phyloP scores from a whole-genome alignment of 2,888 invertebrate species.

The Leucoma salicis region DNA sequence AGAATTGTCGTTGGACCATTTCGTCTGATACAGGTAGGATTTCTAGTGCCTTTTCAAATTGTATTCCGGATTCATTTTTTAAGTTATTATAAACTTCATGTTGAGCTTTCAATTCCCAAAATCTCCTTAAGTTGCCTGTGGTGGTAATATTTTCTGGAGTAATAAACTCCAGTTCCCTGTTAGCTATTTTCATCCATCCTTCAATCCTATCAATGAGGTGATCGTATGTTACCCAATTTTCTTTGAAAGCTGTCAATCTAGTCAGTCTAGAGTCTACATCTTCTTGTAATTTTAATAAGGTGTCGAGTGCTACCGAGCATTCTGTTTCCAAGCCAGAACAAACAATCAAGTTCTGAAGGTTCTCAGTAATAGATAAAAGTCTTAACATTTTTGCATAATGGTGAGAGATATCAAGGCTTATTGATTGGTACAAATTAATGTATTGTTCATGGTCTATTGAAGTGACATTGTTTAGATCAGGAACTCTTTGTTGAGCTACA shows the following conservation, averaged over 20 bases:
- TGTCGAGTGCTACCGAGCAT: constrained; percentile 87
- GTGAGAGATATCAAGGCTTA: constrained; percentile 89
- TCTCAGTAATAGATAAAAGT: constrained; percentile 86
- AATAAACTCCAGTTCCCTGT: constrained; percentile 85
- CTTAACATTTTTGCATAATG: constrained; percentile 91
- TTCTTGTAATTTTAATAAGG: constrained; percentile 87
- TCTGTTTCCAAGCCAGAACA: constrained; percentile 89
- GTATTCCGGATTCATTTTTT: constrained; percentile 86
- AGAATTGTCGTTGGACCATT: constrained; percentile 89
- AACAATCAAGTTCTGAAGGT: constrained; percentile 87
- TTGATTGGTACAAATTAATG: constrained; percentile 90
- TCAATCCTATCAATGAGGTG: constrained; percentile 87
- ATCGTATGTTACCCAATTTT: constrained; percentile 90
- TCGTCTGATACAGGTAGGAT: constrained; percentile 93
- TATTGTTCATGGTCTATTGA: constrained; percentile 93
- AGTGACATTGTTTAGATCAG: constrained; percentile 89
- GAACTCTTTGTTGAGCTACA: constrained; percentile 91
- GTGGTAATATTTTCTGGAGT: constrained; percentile 84
- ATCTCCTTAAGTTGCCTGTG: constrained; percentile 88
- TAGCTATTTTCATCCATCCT: constrained; percentile 88
- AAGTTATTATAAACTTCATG: constrained; percentile 91
- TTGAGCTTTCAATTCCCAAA: constrained; percentile 95
- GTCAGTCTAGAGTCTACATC: constrained; percentile 88
- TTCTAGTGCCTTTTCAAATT: constrained; percentile 89
- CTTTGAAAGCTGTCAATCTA: constrained; percentile 87